Conservation (phyloP, 2,888 invertebrate species). For the Ptychoptera contaminata region DNA sequence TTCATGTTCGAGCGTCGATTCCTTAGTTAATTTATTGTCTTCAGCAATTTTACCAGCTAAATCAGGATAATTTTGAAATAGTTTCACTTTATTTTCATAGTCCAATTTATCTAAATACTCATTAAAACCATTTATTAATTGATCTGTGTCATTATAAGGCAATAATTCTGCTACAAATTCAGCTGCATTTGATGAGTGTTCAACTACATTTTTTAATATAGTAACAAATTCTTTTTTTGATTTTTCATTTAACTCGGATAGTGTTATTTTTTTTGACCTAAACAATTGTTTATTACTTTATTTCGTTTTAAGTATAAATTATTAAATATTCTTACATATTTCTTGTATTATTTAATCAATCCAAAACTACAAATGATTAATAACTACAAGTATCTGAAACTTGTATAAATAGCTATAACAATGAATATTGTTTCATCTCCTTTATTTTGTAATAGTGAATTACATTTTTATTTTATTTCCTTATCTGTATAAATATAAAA, state of each 20-base stretch:
- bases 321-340: no score
- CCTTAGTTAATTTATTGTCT: slow-evolving; percentile 37
- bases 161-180: slow-evolving; percentile 31
- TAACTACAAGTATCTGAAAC: no score
- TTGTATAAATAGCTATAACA: no score
- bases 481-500: no score
- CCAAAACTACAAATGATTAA: no score
- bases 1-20: slow-evolving; percentile 41
- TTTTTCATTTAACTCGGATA: slow-evolving; percentile 39
- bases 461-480: no score
- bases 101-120: slow-evolving; percentile 38
- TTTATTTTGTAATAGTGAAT: no score
- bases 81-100: slow-evolving; percentile 32
- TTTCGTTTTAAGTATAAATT: no score
- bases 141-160: slow-evolving; percentile 35
- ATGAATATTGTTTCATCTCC: no score
- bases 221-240: slow-evolving; percentile 36
- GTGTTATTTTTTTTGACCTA: slow-evolving; percentile 17
- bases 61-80: slow-evolving; percentile 47
- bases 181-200: slow-evolving; percentile 39
- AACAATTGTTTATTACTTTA: not conserved
- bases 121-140: slow-evolving; percentile 36
- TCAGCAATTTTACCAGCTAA: slow-evolving; percentile 41
- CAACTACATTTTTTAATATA: slow-evolving; percentile 46
- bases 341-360: no score